Evolutionary conservation across 2,888 invertebrate genomes (phyloP), one percentile per base, ranked within the genome.

Genomic region (Piscicola geometra): DNA sequence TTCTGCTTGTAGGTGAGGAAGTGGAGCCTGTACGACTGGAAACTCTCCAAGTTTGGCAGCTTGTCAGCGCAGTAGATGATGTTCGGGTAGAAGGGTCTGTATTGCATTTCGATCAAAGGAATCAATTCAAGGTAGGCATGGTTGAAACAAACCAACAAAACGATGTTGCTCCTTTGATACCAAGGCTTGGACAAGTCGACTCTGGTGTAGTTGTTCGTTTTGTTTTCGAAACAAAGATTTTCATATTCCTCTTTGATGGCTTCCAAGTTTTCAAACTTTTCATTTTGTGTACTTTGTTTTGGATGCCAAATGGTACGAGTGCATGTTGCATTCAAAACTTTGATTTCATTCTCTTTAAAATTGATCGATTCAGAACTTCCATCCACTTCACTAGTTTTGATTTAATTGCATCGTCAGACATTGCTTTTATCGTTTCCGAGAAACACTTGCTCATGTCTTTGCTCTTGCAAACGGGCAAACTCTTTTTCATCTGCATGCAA

Each of bases 1-100:
- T 56, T 56, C 25, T 56, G 60, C 5, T 15, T 21, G 25, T 56
- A 56, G 25, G 60, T 56, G 60, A 56, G 3, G 25, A 56, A 56
- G 25, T 21, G 21, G n/a, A 56, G 25, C n/a, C 25, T 56, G 60
- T 15, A 56, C 3, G 60, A 21, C 21, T 5, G 5, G 5, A 56
- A 5, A 5, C n/a, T 21, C n/a, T 56, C 60, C 9, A 25, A 5
- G 3, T 21, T 25, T 18, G 60, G 60, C 25, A 56, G n/a, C 25
- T n/a, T 18, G n/a, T 56, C 60, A 56, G 25, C 60, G n/a, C 60
- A 56, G 25, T 56, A 56, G 21, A 56, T 25, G 5, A 56, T 56
- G n/a, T 56, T 5, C n/a, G 60, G 60, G n/a, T 56, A 56, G n/a
- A 56, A 56, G n/a, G 60, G 60, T 56, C 60, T 18, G 25, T 56